Conservation (phyloP, 2,797 vertebrate genomes). For the Poeciliopsis presidionis region DNA sequence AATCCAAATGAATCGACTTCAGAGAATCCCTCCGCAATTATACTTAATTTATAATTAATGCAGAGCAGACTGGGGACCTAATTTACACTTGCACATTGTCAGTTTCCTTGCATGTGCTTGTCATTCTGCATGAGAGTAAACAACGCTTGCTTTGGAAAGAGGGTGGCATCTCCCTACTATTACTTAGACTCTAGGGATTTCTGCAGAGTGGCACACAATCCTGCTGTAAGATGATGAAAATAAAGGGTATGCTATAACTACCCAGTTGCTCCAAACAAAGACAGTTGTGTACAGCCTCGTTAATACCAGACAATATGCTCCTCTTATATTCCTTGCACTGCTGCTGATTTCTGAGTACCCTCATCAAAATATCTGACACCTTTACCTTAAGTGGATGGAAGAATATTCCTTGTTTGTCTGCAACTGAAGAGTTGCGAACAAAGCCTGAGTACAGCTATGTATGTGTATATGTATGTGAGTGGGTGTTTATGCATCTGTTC, state of each 20-base stretch:
- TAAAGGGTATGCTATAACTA: conserved; percentile 63
- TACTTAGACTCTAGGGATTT: conserved; percentile 70
- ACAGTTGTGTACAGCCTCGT: conserved; percentile 58
- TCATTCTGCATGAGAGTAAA: conserved; percentile 81
- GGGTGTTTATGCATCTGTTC: conserved; percentile 28
- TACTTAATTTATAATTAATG: conserved; percentile 86
- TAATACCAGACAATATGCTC: conserved; percentile 54
- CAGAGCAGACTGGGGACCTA: conserved; percentile 80
- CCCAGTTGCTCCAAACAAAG: conserved; percentile 51
- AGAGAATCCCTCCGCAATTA: conserved; percentile 83
- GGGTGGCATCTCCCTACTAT: conserved; percentile 70
- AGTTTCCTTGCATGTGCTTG: conserved; percentile 79
- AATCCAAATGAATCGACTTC: conserved; percentile 80
- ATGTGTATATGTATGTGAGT: conserved; percentile 24
- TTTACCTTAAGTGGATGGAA: conserved; percentile 38
- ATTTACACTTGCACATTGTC: conserved; percentile 83
- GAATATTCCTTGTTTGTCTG: conserved; percentile 49
- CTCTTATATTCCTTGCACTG: conserved; percentile 35
- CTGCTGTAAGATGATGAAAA: conserved; percentile 73
- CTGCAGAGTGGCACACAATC: conserved; percentile 58
- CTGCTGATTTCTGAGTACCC: conserved; percentile 49
- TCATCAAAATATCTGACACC: conserved; percentile 41
- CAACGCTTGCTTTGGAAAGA: conserved; percentile 76
- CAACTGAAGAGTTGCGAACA: conserved; percentile 41
- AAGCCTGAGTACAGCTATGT: conserved; percentile 47